A percentile compares a stretch with the other conserved stretches of the same genome.
These are phyloP conservation scores for Leptothorax acervorum DNA, from an alignment of 2,888 invertebrate genomes.

Conservation along the genomic window DNA sequence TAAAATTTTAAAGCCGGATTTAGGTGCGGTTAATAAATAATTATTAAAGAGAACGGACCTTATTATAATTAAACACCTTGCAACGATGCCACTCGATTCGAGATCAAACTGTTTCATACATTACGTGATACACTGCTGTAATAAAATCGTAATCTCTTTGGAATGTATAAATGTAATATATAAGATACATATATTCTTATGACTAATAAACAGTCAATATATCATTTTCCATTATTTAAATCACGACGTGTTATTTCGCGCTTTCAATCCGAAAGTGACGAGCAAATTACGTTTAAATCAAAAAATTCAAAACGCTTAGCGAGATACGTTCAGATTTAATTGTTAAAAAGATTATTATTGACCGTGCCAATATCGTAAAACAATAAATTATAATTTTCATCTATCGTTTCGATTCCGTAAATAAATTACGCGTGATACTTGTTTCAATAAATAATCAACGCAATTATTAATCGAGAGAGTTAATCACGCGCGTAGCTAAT, in stretches of 20 bases:
- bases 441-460: neutral
- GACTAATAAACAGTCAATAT: neutral
- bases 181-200: neutral
- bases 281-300: no score
- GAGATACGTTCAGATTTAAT: neutral
- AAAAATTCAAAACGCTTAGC: neutral
- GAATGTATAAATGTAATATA: neutral
- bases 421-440: neutral
- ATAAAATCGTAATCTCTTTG: neutral
- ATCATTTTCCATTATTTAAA: no score
- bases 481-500: neutral
- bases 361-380: neutral
- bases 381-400: constrained; percentile 4
- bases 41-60: neutral
- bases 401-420: neutral
- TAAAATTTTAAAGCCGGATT: neutral
- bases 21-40: neutral
- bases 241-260: no score
- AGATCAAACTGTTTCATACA: neutral
- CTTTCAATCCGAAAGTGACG: no score
- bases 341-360: neutral
- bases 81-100: neutral
- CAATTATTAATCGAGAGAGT: neutral
- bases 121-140: neutral
- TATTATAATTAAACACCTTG: neutral